These are phyloP conservation scores for Drosophila paranaensis DNA, from an alignment of 2,888 invertebrate species.

Conservation along the genomic window DNA sequence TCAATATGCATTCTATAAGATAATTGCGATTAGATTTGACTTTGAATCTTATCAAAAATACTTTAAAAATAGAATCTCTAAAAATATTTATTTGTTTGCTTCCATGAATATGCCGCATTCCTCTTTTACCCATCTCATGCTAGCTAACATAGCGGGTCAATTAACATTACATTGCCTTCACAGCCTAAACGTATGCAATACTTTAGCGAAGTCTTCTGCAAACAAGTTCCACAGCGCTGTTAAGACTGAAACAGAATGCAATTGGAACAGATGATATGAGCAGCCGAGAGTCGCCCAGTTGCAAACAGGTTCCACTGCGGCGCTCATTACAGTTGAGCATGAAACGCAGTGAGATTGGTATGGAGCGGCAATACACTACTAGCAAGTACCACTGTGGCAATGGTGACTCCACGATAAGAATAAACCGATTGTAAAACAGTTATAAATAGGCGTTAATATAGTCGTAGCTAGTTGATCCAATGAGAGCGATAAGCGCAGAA, in stretches of 20 bases:
- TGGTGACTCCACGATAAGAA: constrained; percentile 5
- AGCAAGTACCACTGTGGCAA: constrained; percentile 19
- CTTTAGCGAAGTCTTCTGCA: no score
- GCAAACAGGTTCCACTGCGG: neutral
- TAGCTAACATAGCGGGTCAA: constrained; percentile 12
- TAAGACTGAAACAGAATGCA: neutral
- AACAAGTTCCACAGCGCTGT: constrained; percentile 4
- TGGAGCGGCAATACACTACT: neutral
- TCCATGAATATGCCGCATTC: neutral
- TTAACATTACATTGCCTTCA: constrained; percentile 11
- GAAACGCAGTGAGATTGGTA: no score
- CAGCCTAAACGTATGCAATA: constrained; percentile 44
- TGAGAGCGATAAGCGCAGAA: constrained; percentile 37
- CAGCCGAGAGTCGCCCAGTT: neutral
- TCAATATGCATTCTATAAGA: neutral
- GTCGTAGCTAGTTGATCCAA: constrained; percentile 4
- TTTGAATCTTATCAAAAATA: neutral
- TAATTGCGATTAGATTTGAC: neutral
- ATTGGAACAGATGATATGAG: neutral
- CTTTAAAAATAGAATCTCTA: neutral
- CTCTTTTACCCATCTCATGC: neutral
- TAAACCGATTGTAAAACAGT: constrained; percentile 10
- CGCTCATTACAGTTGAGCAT: neutral
- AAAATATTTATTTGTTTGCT: neutral
- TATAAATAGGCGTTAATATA: constrained; percentile 17